phyloP scores from a whole-genome alignment of 2,888 invertebrate genomes.

The Marronus borbonicus region DNA sequence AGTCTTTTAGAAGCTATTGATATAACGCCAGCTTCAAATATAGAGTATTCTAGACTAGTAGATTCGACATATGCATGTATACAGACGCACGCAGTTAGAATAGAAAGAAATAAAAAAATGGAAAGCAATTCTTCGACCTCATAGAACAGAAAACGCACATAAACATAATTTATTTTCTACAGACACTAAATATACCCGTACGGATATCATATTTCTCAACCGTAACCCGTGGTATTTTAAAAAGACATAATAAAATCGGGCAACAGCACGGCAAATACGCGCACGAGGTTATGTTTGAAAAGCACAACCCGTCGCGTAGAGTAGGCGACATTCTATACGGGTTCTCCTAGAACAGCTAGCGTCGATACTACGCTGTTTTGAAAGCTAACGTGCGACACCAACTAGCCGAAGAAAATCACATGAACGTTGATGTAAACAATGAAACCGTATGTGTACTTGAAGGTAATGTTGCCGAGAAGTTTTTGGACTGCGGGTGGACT shows the following conservation, averaged over 20 bases:
- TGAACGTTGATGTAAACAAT: too few species aligned
- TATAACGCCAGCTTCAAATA: too few species aligned
- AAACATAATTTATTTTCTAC: slow-evolving; percentile 46
- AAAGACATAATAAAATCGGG: slow-evolving; percentile 41
- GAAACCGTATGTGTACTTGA: too few species aligned
- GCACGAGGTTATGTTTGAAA: slow-evolving; percentile 1
- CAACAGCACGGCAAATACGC: slow-evolving; percentile 29
- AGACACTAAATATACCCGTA: slow-evolving; percentile 43
- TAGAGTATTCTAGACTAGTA: too few species aligned
- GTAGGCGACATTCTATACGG: slow-evolving; percentile 1
- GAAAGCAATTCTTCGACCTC: background rate
- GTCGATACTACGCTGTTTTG: background rate
- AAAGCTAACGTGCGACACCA: too few species aligned
- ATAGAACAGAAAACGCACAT: slow-evolving; percentile 36
- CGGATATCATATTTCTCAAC: slow-evolving; percentile 43
- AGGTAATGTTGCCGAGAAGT: too few species aligned
- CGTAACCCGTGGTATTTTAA: slow-evolving; percentile 41
- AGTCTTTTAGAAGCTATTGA: too few species aligned
- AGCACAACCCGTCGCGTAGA: background rate
- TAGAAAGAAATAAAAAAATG: background rate
- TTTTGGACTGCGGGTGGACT: too few species aligned
- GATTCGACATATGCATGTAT: too few species aligned
- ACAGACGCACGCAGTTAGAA: background rate
- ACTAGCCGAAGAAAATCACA: too few species aligned
- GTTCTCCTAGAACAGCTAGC: background rate